Evolutionary conservation across 2,113 vertebrate species (phyloP).

Genomic region (Lepus americanus): DNA sequence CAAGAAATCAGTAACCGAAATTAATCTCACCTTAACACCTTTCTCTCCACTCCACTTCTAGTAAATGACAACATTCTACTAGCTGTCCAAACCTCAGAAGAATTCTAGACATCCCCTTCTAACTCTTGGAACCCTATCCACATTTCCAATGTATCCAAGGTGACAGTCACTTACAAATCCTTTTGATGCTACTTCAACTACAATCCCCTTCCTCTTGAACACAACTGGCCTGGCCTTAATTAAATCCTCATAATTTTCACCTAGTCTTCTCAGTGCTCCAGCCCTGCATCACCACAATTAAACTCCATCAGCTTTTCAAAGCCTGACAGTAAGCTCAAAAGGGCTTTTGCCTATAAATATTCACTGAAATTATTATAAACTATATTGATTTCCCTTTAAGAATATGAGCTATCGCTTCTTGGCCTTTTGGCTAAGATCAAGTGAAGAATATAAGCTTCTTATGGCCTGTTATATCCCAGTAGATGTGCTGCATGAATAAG

Average conservation of each 20-base stretch:
- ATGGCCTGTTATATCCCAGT: background rate
- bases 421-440: too few relatives aligned
- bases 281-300: background rate
- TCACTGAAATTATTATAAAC: background rate
- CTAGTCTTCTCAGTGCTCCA: background rate
- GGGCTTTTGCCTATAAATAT: background rate
- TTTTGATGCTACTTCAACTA: constrained; percentile 28
- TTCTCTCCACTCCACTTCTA: background rate
- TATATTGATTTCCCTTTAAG: background rate
- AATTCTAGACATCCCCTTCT: background rate
- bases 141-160: background rate
- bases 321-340: background rate
- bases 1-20: constrained; percentile 42
- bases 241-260: constrained; percentile 10
- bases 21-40: background rate
- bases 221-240: background rate
- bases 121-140: background rate
- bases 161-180: background rate
- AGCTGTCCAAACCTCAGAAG: background rate
- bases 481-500: background rate
- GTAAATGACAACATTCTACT: constrained; percentile 8
- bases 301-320: background rate
- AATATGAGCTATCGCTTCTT: background rate
- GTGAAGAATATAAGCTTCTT: background rate
- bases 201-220: background rate